A percentile compares a stretch with the other conserved stretches of the same genome.
Evolutionary conservation across 2,888 invertebrate genomes (phyloP).

Genomic region (Pediacus dermestoides): DNA sequence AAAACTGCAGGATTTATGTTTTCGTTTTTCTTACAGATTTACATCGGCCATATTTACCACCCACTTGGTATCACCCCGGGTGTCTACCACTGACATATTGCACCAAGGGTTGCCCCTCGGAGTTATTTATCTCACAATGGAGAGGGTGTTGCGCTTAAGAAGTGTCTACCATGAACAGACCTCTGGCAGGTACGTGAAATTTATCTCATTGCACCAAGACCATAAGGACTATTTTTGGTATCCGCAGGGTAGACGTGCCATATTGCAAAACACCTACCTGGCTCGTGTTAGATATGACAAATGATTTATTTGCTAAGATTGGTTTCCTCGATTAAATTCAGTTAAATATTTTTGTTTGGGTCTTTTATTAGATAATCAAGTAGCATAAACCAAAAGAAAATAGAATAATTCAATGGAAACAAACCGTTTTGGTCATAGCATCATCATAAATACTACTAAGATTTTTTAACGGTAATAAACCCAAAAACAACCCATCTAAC

Average conservation of each 20-base stretch:
- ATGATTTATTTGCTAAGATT: constrained; percentile 44
- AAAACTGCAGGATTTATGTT: no score
- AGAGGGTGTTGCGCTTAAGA: constrained; percentile 8
- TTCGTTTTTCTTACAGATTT: constrained; percentile 20
- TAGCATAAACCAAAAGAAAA: no score
- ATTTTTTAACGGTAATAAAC: constrained; percentile 1
- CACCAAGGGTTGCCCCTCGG: constrained; percentile 39
- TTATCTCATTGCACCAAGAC: constrained; percentile 25
- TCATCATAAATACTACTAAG: no score
- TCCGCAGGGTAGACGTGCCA: constrained; percentile 28
- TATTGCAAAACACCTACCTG: constrained; percentile 44
- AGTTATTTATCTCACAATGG: constrained; percentile 35
- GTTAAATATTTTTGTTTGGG: constrained; percentile 30
- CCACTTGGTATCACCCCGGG: constrained; percentile 46
- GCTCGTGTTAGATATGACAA: constrained; percentile 41
- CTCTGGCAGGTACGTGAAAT: constrained; percentile 19
- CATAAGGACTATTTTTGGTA: constrained; percentile 31
- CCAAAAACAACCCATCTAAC: constrained; percentile 1
- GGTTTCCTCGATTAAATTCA: constrained; percentile 39
- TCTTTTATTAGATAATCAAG: no score
- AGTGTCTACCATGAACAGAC: constrained; percentile 7
- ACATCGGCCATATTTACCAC: constrained; percentile 42
- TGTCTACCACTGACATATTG: constrained; percentile 48
- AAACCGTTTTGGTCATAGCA: no score
- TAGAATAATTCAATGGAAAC: no score